Base-by-base conservation (phyloP, 2,797 vertebrate species). In the Delichon dasypus region DNA sequence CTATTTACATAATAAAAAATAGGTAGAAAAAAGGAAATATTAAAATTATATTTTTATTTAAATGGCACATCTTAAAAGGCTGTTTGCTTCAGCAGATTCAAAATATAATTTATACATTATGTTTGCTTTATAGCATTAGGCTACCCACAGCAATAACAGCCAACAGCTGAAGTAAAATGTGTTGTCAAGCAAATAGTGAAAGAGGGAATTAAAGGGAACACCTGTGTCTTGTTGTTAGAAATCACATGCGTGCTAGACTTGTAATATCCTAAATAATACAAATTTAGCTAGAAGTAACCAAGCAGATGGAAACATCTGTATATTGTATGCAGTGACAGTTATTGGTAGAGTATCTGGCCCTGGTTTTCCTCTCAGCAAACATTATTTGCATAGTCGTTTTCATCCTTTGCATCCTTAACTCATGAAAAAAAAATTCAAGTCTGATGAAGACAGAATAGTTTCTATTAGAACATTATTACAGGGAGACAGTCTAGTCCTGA, bases 171-270 rank as follows among this genome's bases (percentile, higher is more conserved):
- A 93, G 80, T 74, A 86, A 96, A 96, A 93, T 71, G 17, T 91
- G 57, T 93, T 96, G 61, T 93, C 93, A 92, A 95, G 79, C 73
- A 89, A 91, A 92, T 27, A 77, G 42, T 55, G 38, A 90, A 90
- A 86, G 81, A 93, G 78, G 89, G 82, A 96, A 94, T 95, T 95
- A 91, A 93, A 93, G 73, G 29, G 85, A 96, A 88, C 95, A 96
- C 96, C 94, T 97, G 96, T 91, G 85, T 91, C 94, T 93, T 94
- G 90, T 96, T 96, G 91, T 95, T 96, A 94, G 90, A 89, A 95
- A 93, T 90, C 95, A 93, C 91, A 90, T 91, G 83, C 78, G 77
- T 91, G 79, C 91, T 93, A 94, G 81, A 89, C 80, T 90, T 90
- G 83, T 95, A 94, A 95, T 93, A 90, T 76, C 61, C 94, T 96